Base-by-base conservation (phyloP, 2,113 vertebrate species). In the Struthidea cinerea region DNA sequence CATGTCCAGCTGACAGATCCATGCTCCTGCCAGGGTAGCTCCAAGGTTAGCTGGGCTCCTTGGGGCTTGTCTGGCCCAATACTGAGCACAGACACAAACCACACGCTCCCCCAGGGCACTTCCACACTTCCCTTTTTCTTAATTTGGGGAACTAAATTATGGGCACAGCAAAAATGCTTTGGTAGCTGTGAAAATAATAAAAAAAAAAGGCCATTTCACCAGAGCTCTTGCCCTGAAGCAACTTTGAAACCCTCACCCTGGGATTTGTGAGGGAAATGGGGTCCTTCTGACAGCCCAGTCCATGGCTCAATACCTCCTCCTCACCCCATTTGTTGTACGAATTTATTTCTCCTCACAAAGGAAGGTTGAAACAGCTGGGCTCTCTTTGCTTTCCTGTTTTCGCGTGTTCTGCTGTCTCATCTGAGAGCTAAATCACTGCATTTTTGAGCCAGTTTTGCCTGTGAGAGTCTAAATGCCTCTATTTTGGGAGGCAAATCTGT, bases 71-170 rank as follows among this genome's bases (percentile, higher is more conserved):
- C 56, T 47, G 53, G 9, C 35, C 60, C 49, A 16, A 44, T 2
- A 18, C 9, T 55, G 49, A 61, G 17, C 65, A 39, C 20, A 49
- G 3, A 23, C 47, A 82, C 14, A 60, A 55, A 80, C 42, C 61
- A 61, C 37, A 42, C 0, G 0, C 3, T n/a, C 42, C 50, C 67
- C 16, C 37, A 13, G 47, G 73, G n/a, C 15, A 44, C 14, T 9
- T 76, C 28, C 32, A 30, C 19, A 3, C 27, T 39, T 71, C 35
- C 16, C 13, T 14, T 47, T 55, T 37, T 4, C n/a, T 86, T 16
- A 21, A 32, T 79, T 87, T 68, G 15, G 30, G 26, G 30, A 73
- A 24, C 13, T 80, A 44, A 86, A 56, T 41, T n/a, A 81, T 16
- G 21, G 35, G 22, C 26, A 5, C 4, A 9, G 41, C 28, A 70